Evolutionary conservation across 2,797 vertebrate species (phyloP), one percentile per base, ranked within the genome.

Genomic region (Myripristis jacobus): DNA sequence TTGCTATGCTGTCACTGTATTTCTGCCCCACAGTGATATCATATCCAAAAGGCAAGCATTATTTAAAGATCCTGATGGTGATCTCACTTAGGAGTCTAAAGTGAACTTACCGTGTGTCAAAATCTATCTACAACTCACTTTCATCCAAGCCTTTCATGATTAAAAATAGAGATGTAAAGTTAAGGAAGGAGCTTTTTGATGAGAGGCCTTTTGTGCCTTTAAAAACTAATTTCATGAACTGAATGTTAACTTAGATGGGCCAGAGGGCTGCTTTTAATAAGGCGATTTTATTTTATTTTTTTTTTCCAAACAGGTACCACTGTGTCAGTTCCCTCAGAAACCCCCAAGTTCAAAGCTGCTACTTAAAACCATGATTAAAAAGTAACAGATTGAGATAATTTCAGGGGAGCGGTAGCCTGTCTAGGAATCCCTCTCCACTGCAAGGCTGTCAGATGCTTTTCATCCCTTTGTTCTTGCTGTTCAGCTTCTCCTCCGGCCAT

Each of bases 211-310:
- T 80, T 65, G 70, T 74, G 47, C 22, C 55, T 81, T 85, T 80
- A 82, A 80, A 73, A 84, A 70, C 34, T 80, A n/a, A 44, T 77
- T 79, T 44, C 60, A 85, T 77, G 70, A 78, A 21, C 62, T 73
- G 75, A 79, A 79, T 70, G 25, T 66, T 64, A 71, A 71, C 70
- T 54, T 43, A 12, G 16, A 41, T 66, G 31, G 71, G 66, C 84
- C 67, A 75, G 36, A 53, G 70, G 82, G 59, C 50, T 65, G 48
- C 24, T 85, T 88, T 88, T 83, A 85, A 90, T 83, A 74, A 85
- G 70, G 55, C 47, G 73, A 79, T n/a, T 34, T 67, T 29, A 25
- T 10, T 0, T 2, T 3, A 31, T 6, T 29, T 53, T 53, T 54
- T 53, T 61, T 25, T 15, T 48, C 54, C 13, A 46, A 76, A 79